A percentile compares a stretch with the other conserved stretches of the same genome.
These are phyloP conservation scores for Elephas maximus DNA, from an alignment of 2,113 vertebrate species.

Conservation along the genomic window DNA sequence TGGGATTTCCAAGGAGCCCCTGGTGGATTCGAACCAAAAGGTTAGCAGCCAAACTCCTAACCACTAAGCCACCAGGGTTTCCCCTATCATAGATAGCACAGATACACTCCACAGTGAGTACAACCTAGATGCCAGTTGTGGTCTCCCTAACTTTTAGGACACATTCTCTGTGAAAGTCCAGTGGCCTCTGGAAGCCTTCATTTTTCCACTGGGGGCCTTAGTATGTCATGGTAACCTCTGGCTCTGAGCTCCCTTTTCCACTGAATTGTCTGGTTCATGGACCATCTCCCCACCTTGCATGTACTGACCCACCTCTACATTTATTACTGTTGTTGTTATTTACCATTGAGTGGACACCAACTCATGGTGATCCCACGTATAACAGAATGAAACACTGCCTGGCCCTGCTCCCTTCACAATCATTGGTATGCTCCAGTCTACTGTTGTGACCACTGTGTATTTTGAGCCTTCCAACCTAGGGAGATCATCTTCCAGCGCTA, in stretches of 20 bases:
- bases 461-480: background rate
- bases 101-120: background rate
- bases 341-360: background rate
- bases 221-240: background rate
- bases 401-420: background rate
- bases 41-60: too few species aligned
- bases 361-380: background rate
- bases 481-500: background rate
- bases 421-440: background rate
- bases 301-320: background rate
- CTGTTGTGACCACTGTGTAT: too few species aligned
- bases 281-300: background rate
- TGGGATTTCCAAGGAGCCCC: too few species aligned
- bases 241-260: background rate
- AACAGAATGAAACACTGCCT: background rate
- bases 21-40: too few species aligned
- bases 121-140: background rate
- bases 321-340: background rate
- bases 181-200: background rate
- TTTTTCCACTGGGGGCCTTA: background rate
- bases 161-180: background rate
- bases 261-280: background rate
- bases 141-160: background rate
- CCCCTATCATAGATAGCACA: background rate
- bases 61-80: too few species aligned